A percentile compares a stretch with the other conserved stretches of the same genome.
Evolutionary conservation across 2,797 vertebrate genomes (phyloP).

Genomic region (Hemibagrus guttatus): DNA sequence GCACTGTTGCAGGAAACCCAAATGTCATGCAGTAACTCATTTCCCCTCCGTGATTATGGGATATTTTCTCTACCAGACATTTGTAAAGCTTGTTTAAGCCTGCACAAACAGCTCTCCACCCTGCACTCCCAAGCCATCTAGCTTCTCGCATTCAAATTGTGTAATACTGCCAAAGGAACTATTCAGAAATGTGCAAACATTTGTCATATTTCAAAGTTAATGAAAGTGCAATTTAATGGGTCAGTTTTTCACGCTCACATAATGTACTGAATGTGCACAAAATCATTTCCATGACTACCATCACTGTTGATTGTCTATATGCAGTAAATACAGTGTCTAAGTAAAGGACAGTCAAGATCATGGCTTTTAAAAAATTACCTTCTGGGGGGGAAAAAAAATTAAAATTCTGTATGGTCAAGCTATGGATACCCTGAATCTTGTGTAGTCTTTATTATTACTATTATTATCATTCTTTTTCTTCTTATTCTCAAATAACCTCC

Average conservation of each 20-base stretch:
- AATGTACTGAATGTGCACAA: conserved; percentile 8
- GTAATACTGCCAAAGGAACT: conserved; percentile 24
- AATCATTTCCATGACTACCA: background rate
- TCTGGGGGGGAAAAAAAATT: background rate
- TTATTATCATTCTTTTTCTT: no score
- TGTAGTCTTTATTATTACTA: background rate
- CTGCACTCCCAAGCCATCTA: conserved; percentile 9
- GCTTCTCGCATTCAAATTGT: background rate
- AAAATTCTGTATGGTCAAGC: background rate
- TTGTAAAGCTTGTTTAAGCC: conserved; percentile 45
- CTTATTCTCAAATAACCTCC: background rate
- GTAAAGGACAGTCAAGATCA: conserved; percentile 18
- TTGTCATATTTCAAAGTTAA: conserved; percentile 23
- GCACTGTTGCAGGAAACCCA: conserved; percentile 50
- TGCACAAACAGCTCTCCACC: conserved; percentile 32
- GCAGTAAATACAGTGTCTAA: background rate
- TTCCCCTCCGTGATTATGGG: conserved; percentile 46
- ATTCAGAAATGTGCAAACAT: conserved; percentile 20
- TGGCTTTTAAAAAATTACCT: background rate
- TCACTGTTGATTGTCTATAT: background rate
- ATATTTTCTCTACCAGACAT: conserved; percentile 49
- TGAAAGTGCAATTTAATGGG: conserved; percentile 3
- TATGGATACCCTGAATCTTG: background rate
- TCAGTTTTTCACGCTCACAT: conserved; percentile 11
- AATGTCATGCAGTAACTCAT: conserved; percentile 48